Base-by-base conservation (phyloP, 2,113 vertebrate genomes). In the Psittacara wagleri region DNA sequence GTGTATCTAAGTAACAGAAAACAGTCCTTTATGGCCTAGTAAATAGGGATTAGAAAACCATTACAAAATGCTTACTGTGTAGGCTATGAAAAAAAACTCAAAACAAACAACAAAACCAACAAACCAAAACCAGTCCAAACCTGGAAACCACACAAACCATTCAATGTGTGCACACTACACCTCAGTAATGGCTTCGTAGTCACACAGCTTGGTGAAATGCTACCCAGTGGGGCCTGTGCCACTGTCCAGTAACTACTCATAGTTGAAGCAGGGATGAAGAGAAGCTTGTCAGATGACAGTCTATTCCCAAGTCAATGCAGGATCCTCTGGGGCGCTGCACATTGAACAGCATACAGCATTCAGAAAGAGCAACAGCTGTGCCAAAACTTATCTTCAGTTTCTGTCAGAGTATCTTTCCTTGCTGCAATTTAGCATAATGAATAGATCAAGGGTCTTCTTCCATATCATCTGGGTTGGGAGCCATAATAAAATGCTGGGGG, bases 401-500 rank as follows among this genome's bases (percentile, higher is more conserved):
- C 87, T 91, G 83, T 83, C 57, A 61, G 61, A 96, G 87, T 57
- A 49, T 59, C 55, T 49, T 88, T 75, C 85, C 86, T 66, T 43
- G 74, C 4, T 95, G 86, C 87, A 85, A 24, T 81, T 88, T 25
- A 92, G 77, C 43, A 67, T 19, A 24, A 13, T 69, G 90, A 82
- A 54, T 41, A 87, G 92, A 89, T 97, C 99, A 99, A 96, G 99
- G 99, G 97, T 99, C 99, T 97, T 99, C 99, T 67, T 99, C 99
- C 99, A 99, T 99, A 97, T 99, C 99, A 33, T 99, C 99, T 81
- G 99, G 98, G 95, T 99, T 99, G 59, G 99, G 99, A 75, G 99
- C 99, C 99, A 99, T 99, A 97, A 99, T 99, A 96, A 99, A 99
- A 97, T 99, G 99, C 97, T 99, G 98, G 55, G 99, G 99, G 95